phyloP scores from a whole-genome alignment of 2,888 invertebrate species.

The Mesorhabditis belari region DNA sequence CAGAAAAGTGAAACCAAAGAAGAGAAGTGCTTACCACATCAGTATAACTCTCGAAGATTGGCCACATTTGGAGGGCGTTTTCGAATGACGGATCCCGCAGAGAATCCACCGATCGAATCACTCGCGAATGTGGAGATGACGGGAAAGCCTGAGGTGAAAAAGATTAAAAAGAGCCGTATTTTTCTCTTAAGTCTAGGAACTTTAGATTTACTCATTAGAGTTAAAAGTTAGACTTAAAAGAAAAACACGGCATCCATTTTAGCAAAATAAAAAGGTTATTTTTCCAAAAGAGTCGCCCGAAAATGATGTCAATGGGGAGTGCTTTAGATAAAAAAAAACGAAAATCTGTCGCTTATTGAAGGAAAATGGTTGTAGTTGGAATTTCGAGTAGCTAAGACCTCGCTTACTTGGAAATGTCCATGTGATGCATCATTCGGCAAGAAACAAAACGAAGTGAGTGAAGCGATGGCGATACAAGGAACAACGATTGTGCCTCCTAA shows the following conservation, averaged over 20 bases:
- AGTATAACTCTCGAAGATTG: conserved; percentile 47
- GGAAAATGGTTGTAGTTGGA: too few species aligned
- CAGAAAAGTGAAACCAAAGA: not conserved
- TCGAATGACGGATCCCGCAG: conserved; percentile 11
- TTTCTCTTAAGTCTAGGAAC: too few species aligned
- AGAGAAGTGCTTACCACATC: conserved; percentile 27
- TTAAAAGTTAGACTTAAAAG: not conserved
- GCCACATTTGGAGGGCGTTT: conserved; percentile 27
- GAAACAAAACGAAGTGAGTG: conserved; percentile 19
- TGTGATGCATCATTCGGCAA: not conserved
- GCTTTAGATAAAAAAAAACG: not conserved
- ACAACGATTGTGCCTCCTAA: conserved; percentile 37
- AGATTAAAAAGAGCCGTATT: too few species aligned
- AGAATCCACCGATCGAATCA: not conserved
- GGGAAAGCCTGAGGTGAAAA: too few species aligned
- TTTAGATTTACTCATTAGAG: too few species aligned
- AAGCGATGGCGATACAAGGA: conserved; percentile 30
- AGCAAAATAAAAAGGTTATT: not conserved
- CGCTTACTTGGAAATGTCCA: not conserved
- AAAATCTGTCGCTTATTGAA: too few species aligned
- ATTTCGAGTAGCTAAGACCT: too few species aligned
- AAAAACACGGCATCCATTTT: not conserved
- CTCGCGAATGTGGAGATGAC: too few species aligned
- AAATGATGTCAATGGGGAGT: not conserved
- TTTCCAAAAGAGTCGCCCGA: not conserved